Percentiles rank a stretch among this genome's conserved stretches.
Conservation (phyloP, 2,888 invertebrate genomes). For the Gandaritis pyraliata region DNA sequence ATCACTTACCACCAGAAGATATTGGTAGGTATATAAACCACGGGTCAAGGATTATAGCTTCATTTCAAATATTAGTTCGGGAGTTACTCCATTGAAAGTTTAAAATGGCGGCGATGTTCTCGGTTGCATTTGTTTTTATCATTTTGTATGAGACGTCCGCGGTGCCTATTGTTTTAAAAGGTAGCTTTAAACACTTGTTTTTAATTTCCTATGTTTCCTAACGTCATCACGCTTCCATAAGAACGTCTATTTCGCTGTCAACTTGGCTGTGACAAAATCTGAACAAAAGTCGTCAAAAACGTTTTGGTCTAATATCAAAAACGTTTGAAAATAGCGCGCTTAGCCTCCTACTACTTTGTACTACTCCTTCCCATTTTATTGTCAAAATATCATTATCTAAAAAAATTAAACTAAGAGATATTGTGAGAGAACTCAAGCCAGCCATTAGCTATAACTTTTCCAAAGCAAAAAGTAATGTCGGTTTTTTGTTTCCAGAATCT, state of each 20-base stretch:
- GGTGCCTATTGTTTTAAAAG: constrained; percentile 61
- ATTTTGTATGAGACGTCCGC: constrained; percentile 41
- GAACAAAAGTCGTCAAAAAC: too few relatives aligned
- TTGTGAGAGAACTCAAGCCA: too few relatives aligned
- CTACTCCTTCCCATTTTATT: too few relatives aligned
- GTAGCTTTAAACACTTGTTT: constrained; percentile 42
- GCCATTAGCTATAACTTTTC: too few relatives aligned
- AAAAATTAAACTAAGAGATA: too few relatives aligned
- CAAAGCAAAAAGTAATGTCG: too few relatives aligned
- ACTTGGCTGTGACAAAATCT: too few relatives aligned
- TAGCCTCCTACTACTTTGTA: neutral
- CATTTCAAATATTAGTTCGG: constrained; percentile 40
- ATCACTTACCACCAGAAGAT: constrained; percentile 33
- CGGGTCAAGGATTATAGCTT: constrained; percentile 40
- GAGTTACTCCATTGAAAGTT: constrained; percentile 39
- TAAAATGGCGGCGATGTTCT: constrained; percentile 37
- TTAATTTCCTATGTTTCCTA: too few relatives aligned
- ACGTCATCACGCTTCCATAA: too few relatives aligned
- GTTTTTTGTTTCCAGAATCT: constrained; percentile 51
- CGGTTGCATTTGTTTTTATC: constrained; percentile 29
- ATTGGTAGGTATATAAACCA: constrained; percentile 41
- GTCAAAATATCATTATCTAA: too few relatives aligned
- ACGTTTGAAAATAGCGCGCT: neutral
- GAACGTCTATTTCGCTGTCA: too few relatives aligned
- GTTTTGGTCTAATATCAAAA: neutral